Evolutionary conservation across 2,113 vertebrate genomes (phyloP).

Genomic region (Patagioenas fasciata): DNA sequence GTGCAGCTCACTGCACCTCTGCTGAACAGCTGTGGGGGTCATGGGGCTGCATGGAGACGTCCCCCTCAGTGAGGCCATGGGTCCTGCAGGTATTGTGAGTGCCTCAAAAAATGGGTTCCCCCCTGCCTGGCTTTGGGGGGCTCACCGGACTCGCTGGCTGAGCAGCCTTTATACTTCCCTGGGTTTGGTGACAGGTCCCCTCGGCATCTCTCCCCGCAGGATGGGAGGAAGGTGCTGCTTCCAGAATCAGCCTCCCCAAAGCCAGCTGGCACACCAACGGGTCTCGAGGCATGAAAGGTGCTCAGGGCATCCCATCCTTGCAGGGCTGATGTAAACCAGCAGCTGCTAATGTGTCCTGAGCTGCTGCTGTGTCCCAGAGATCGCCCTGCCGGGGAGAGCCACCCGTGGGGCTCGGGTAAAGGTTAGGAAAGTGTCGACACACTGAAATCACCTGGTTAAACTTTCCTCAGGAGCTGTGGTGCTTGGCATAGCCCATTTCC

Average conservation of each 20-base stretch:
- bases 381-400: rapidly evolving
- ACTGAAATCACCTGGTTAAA: neutral
- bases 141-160: too few species aligned
- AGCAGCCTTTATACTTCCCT: too few species aligned
- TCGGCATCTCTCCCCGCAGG: too few species aligned
- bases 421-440: neutral
- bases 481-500: neutral
- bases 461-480: neutral
- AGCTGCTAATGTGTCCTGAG: neutral
- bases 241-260: neutral
- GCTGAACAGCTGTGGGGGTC: neutral
- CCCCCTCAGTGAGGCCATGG: rapidly evolving
- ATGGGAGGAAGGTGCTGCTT: neutral
- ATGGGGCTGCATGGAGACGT: rapidly evolving
- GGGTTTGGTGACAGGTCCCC: too few species aligned
- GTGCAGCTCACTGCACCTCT: neutral
- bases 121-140: too few species aligned
- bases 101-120: too few species aligned
- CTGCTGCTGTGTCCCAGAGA: neutral
- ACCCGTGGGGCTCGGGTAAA: rapidly evolving
- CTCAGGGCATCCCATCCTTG: neutral
- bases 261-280: neutral
- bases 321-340: neutral
- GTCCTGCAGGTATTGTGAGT: too few species aligned
- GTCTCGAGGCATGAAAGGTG: rapidly evolving